Conservation (phyloP, 2,888 invertebrate species). For the Drosophila antonietae region DNA sequence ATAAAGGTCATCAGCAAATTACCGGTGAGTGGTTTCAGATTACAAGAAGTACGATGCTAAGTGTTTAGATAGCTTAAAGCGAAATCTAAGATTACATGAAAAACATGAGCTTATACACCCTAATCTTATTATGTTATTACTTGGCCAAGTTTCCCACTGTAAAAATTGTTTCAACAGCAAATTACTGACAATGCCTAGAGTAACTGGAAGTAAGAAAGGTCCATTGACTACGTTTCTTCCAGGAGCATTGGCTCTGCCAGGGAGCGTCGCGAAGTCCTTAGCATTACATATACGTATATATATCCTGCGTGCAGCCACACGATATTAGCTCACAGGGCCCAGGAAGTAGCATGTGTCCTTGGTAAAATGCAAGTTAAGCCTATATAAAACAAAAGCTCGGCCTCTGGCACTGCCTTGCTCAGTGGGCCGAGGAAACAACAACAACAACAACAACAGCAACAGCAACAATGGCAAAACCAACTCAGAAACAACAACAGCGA, state of each 20-base stretch:
- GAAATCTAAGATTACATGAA: background rate
- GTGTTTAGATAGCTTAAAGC: background rate
- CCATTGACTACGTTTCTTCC: constrained; percentile 38
- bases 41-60: background rate
- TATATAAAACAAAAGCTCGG: constrained; percentile 55
- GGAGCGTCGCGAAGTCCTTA: constrained; percentile 7
- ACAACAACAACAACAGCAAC: constrained; percentile 5
- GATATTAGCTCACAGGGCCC: constrained; percentile 21
- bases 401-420: constrained; percentile 36
- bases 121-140: background rate
- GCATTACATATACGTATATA: constrained; percentile 3
- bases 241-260: background rate
- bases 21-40: background rate
- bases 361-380: constrained; percentile 62
- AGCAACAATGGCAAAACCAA: constrained; percentile 8
- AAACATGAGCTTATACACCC: background rate
- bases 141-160: constrained; percentile 2
- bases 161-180: background rate
- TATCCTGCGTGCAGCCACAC: constrained; percentile 40
- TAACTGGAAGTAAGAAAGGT: constrained; percentile 29
- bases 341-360: constrained; percentile 39
- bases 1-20: background rate
- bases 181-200: constrained; percentile 3
- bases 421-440: constrained; percentile 26
- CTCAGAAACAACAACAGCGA: constrained; percentile 46